Conservation (phyloP, 2,113 vertebrate species). For the Semnornis frantzii region DNA sequence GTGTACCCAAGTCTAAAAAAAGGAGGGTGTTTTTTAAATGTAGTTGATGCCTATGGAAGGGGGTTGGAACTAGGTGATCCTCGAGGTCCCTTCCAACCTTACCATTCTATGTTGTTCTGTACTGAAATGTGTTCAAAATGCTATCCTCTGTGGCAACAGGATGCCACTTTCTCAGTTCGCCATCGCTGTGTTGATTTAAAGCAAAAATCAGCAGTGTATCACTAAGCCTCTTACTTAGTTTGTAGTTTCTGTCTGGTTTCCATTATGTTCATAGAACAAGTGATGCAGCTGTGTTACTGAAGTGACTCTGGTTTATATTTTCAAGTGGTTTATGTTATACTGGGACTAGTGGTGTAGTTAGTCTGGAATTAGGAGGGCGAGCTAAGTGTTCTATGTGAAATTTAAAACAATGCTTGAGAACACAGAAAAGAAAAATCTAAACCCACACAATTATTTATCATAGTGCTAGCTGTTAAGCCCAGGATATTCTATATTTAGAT, state of each 20-base stretch:
- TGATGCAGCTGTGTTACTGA: background rate
- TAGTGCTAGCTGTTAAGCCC: background rate
- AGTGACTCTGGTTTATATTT: background rate
- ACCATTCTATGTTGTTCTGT: too few relatives aligned
- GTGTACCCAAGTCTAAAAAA: background rate
- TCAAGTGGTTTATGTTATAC: background rate
- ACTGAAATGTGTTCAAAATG: background rate
- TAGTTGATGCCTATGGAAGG: too few relatives aligned
- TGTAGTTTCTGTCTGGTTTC: background rate
- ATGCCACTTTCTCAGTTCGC: background rate
- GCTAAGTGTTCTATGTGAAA: background rate
- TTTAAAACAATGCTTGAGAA: background rate
- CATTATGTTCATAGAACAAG: background rate
- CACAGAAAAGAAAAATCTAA: background rate
- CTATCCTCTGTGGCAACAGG: background rate
- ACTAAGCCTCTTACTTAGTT: background rate
- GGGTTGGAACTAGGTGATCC: too few relatives aligned
- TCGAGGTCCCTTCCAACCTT: too few relatives aligned
- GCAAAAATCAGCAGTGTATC: background rate
- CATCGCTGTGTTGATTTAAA: background rate
- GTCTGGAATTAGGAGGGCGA: background rate
- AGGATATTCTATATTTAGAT: background rate
- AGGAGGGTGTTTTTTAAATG: background rate
- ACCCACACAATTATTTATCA: background rate
- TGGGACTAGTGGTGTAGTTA: background rate